These are phyloP conservation scores for Nannobrachium achirus DNA, from an alignment of 2,113 vertebrate genomes.

Conservation along the genomic window DNA sequence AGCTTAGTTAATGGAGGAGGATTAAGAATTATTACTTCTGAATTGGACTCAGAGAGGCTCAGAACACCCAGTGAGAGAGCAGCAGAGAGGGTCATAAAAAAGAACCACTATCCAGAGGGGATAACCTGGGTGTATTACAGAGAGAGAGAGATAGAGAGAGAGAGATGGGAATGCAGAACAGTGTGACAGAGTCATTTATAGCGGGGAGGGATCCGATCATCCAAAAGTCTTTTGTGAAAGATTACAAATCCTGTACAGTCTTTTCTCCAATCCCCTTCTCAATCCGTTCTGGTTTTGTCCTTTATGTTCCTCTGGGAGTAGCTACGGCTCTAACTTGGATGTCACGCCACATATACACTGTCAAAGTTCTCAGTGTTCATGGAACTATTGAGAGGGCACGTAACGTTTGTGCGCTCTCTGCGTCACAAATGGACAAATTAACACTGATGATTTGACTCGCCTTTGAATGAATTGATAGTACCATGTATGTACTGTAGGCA, in stretches of 20 bases:
- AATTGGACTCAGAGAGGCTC: slow-evolving; percentile 44
- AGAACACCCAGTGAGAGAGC: slow-evolving; percentile 40
- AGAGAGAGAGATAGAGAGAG: slow-evolving; percentile 1
- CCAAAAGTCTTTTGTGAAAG: too few relatives aligned
- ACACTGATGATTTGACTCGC: too few relatives aligned
- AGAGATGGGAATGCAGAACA: not conserved
- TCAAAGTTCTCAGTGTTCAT: too few relatives aligned
- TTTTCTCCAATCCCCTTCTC: not conserved
- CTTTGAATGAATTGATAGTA: too few relatives aligned
- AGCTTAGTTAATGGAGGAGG: slow-evolving; percentile 64
- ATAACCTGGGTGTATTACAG: not conserved
- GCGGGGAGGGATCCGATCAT: too few relatives aligned
- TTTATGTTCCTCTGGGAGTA: slow-evolving; percentile 4
- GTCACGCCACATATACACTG: too few relatives aligned
- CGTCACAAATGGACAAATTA: too few relatives aligned
- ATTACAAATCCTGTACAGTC: too few relatives aligned
- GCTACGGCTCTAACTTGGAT: not conserved
- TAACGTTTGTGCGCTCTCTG: too few relatives aligned
- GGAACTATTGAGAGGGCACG: too few relatives aligned
- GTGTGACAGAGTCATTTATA: too few relatives aligned
- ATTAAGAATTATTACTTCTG: slow-evolving; percentile 70
- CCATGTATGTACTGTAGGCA: too few relatives aligned
- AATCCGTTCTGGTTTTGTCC: not conserved
- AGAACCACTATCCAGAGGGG: slow-evolving; percentile 12
- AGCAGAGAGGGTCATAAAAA: slow-evolving; percentile 10